A percentile compares a stretch with the other conserved stretches of the same genome.
These are phyloP conservation scores for Lutraria lutraria DNA, from an alignment of 2,888 invertebrate genomes.

Conservation along the genomic window DNA sequence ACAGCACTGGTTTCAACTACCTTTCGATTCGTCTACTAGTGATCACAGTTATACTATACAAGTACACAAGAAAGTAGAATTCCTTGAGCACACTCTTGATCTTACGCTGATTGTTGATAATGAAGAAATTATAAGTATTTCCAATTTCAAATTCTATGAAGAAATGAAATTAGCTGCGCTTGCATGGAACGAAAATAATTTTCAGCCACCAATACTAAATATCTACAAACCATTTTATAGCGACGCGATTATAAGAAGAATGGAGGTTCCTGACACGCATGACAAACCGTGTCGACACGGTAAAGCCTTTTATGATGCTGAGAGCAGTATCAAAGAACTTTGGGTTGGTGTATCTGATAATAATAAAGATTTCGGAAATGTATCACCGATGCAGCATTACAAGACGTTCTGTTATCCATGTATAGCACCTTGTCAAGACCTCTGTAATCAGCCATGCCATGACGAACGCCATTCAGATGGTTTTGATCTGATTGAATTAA, in stretches of 20 bases:
- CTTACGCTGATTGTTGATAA: constrained; percentile 50
- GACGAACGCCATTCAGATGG: constrained; percentile 40
- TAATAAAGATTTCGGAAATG: constrained; percentile 57
- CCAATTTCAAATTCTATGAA: constrained; percentile 50
- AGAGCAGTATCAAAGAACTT: constrained; percentile 74
- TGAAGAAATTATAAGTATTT: constrained; percentile 49
- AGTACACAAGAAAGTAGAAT: constrained; percentile 36
- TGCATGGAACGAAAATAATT: constrained; percentile 70
- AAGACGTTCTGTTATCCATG: constrained; percentile 70
- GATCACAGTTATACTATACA: constrained; percentile 47
- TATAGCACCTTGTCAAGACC: constrained; percentile 56
- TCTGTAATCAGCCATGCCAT: constrained; percentile 61
- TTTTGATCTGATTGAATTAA: constrained; percentile 59
- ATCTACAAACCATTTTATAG: constrained; percentile 69
- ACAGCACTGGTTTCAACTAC: constrained; percentile 57
- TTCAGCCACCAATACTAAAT: constrained; percentile 68
- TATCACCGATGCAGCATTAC: constrained; percentile 54
- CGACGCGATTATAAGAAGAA: constrained; percentile 53
- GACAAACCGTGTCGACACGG: constrained; percentile 70
- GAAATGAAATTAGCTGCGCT: constrained; percentile 46
- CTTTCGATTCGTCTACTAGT: constrained; percentile 39
- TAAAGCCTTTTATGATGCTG: constrained; percentile 70
- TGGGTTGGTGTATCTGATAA: constrained; percentile 72
- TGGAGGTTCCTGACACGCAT: constrained; percentile 61
- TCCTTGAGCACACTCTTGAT: constrained; percentile 47